A percentile compares a stretch with the other conserved stretches of the same genome.
These are phyloP conservation scores for Rhingia rostrata DNA, from an alignment of 2,888 invertebrate genomes.

Conservation along the genomic window DNA sequence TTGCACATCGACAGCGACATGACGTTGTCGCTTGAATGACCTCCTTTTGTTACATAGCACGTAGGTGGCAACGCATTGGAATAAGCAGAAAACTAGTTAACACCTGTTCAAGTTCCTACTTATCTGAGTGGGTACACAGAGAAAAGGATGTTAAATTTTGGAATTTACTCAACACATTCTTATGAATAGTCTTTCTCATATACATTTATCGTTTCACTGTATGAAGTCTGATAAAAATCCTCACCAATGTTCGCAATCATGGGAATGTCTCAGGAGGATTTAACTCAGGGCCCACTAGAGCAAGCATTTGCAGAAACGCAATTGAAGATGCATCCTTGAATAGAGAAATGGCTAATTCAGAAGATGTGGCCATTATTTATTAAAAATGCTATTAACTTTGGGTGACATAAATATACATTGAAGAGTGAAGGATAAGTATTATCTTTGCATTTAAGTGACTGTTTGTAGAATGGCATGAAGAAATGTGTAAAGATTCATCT, in stretches of 20 bases:
- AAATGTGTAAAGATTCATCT: too few relatives aligned
- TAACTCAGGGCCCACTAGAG: conserved; percentile 19
- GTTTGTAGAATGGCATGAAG: too few relatives aligned
- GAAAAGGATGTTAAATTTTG: conserved; percentile 9
- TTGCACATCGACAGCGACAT: conserved; percentile 35
- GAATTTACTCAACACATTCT: conserved; percentile 27
- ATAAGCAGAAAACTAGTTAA: background rate
- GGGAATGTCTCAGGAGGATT: conserved; percentile 19
- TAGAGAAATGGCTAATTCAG: conserved; percentile 1
- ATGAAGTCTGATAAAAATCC: conserved; percentile 35
- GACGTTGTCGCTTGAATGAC: conserved; percentile 42
- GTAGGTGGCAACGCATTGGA: background rate
- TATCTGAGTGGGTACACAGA: background rate
- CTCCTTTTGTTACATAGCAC: conserved; percentile 47
- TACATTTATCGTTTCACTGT: background rate
- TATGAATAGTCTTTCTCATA: background rate
- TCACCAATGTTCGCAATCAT: conserved; percentile 22
- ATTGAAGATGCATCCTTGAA: conserved; percentile 7
- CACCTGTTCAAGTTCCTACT: conserved; percentile 22
- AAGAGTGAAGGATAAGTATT: background rate
- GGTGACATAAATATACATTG: background rate
- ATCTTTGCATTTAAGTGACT: background rate
- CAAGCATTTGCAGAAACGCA: background rate
- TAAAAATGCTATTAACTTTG: conserved; percentile 10
- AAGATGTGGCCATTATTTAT: conserved; percentile 8